These are phyloP conservation scores for Drosophila mercatorum DNA, from an alignment of 2,888 invertebrate genomes.

Conservation along the genomic window DNA sequence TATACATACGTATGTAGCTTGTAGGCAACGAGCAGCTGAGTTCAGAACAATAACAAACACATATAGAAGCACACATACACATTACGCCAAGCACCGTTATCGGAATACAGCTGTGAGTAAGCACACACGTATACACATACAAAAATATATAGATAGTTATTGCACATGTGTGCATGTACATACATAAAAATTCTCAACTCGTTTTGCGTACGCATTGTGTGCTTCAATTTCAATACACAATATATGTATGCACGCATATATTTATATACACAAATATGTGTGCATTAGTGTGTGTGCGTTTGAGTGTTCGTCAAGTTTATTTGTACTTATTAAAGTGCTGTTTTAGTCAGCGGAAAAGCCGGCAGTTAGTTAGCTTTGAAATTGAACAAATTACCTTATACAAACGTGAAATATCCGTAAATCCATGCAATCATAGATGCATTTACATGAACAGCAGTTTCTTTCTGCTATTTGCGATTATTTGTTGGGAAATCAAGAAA, in stretches of 20 bases:
- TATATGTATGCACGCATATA: background rate
- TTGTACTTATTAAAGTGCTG: conserved; percentile 17
- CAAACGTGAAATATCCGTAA: conserved; percentile 21
- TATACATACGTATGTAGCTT: background rate
- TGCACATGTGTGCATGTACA: conserved; percentile 11
- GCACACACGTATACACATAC: conserved; percentile 5
- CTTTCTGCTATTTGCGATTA: conserved; percentile 26
- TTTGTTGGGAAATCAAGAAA: conserved; percentile 67
- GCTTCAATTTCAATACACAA: conserved; percentile 19
- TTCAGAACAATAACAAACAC: background rate
- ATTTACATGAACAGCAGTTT: conserved; percentile 2
- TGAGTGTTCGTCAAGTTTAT: conserved; percentile 21
- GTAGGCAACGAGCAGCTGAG: background rate
- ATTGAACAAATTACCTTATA: conserved; percentile 50
- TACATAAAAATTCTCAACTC: conserved; percentile 10
- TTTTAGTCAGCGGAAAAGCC: conserved; percentile 17
- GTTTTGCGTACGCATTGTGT: conserved; percentile 32
- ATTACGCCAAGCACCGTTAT: conserved; percentile 60
- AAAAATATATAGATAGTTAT: conserved; percentile 4
- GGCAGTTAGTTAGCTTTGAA: conserved; percentile 16
- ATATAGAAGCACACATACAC: conserved; percentile 2
- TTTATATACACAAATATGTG: background rate
- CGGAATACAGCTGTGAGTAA: conserved; percentile 46
- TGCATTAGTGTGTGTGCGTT: background rate
- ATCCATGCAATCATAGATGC: conserved; percentile 49